Conservation (phyloP, 2,113 vertebrate species). For the Lepisosteus oculatus region DNA sequence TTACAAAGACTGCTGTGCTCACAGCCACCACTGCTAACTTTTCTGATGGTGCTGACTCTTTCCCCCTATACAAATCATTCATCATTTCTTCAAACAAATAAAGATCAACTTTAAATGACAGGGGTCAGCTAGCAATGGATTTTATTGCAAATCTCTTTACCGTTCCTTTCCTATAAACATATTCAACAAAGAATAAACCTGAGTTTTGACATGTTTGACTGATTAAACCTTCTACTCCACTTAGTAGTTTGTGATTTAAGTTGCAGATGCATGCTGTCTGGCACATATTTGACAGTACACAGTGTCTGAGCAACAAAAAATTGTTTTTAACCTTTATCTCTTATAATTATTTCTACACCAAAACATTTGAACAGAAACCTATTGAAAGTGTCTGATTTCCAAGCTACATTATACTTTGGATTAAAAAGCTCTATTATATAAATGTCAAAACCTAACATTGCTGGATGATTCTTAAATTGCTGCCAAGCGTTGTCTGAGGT, state of each 20-base stretch:
- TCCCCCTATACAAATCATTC: background rate
- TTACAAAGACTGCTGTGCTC: too few relatives aligned
- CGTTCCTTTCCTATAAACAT: background rate
- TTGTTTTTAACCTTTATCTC: too few relatives aligned
- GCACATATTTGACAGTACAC: background rate
- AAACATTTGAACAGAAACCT: too few relatives aligned
- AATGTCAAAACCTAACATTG: slow-evolving; percentile 17
- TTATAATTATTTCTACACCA: too few relatives aligned
- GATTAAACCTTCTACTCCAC: slow-evolving; percentile 36
- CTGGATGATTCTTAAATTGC: slow-evolving; percentile 33
- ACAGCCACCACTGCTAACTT: too few relatives aligned
- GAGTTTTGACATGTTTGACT: slow-evolving; percentile 16
- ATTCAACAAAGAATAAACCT: slow-evolving; percentile 10
- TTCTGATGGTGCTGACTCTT: too few relatives aligned
- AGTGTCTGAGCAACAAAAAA: too few relatives aligned
- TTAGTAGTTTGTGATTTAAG: slow-evolving; percentile 18
- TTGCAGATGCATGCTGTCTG: background rate
- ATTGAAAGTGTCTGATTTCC: too few relatives aligned
- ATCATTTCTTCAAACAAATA: background rate
- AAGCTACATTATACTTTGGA: too few relatives aligned
- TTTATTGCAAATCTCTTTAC: background rate
- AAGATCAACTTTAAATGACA: background rate
- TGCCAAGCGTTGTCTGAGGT: slow-evolving; percentile 38
- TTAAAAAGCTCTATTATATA: slow-evolving; percentile 15
- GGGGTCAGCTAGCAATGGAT: background rate